phyloP scores from a whole-genome alignment of 2,113 vertebrate genomes.

The Pollachius pollachius region DNA sequence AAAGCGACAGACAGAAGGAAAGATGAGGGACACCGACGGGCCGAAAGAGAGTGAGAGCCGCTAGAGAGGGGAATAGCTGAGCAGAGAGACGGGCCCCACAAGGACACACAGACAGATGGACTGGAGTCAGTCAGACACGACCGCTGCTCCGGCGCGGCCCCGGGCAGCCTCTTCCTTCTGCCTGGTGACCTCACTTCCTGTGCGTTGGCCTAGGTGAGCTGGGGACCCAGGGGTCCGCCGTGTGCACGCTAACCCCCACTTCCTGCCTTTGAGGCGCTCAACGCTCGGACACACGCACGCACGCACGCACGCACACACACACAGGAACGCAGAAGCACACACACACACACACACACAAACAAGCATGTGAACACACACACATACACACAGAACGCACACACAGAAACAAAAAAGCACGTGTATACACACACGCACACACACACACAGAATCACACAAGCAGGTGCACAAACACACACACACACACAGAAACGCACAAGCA shows the following conservation, averaged over 20 bases:
- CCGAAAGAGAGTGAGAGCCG: too few relatives aligned
- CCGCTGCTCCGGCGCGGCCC: slow-evolving; percentile 2
- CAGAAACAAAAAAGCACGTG: too few relatives aligned
- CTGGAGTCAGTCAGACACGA: neutral
- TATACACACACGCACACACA: too few relatives aligned
- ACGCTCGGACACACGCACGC: neutral
- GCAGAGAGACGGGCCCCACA: too few relatives aligned
- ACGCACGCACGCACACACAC: slow-evolving; percentile 4
- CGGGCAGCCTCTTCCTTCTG: slow-evolving; percentile 6
- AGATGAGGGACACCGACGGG: too few relatives aligned
- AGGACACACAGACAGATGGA: neutral
- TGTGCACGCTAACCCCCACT: slow-evolving; percentile 62
- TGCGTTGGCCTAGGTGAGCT: slow-evolving; percentile 17
- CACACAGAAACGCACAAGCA: too few relatives aligned
- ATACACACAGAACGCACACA: neutral
- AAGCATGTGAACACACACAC: neutral
- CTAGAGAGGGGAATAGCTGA: too few relatives aligned
- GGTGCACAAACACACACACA: neutral
- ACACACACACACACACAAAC: too few relatives aligned
- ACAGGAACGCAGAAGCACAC: neutral
- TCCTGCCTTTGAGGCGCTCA: slow-evolving; percentile 44
- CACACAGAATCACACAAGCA: too few relatives aligned
- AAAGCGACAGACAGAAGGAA: too few relatives aligned
- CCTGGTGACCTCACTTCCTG: slow-evolving; percentile 46
- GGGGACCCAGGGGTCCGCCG: slow-evolving; percentile 46